Evolutionary conservation across 2,113 vertebrate species (phyloP).

Genomic region (Lucifuga dentata): DNA sequence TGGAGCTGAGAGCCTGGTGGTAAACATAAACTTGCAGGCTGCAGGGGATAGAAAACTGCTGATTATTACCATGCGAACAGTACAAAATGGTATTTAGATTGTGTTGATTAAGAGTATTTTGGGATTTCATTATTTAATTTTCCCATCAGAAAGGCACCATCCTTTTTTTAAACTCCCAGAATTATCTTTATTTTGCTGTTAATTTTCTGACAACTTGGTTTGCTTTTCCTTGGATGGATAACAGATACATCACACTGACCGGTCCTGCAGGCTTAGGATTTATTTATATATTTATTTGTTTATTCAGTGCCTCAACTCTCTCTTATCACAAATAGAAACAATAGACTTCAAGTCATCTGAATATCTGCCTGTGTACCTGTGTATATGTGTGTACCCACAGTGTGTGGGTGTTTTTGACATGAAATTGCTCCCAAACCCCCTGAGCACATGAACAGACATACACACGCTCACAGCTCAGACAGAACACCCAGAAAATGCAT

Average conservation of each 20-base stretch:
- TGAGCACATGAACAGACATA: background rate
- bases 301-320: background rate
- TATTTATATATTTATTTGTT: background rate
- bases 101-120: no score
- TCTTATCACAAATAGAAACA: background rate
- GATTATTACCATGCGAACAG: constrained; percentile 30
- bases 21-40: constrained; percentile 56
- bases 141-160: background rate
- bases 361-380: background rate
- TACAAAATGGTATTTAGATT: constrained; percentile 52
- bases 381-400: background rate
- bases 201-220: background rate
- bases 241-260: background rate
- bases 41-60: constrained; percentile 51
- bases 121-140: no score
- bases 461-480: background rate
- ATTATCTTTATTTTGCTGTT: background rate
- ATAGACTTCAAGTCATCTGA: constrained; percentile 2
- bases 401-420: constrained; percentile 2
- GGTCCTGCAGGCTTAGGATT: background rate
- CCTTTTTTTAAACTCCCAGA: background rate
- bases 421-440: background rate
- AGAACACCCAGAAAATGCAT: constrained; percentile 32
- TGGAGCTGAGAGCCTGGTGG: constrained; percentile 33
- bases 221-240: constrained; percentile 10